Evolutionary conservation across 2,113 vertebrate genomes (phyloP), one percentile per base, ranked within the genome.

Genomic region (Entomyzon cyanotis): DNA sequence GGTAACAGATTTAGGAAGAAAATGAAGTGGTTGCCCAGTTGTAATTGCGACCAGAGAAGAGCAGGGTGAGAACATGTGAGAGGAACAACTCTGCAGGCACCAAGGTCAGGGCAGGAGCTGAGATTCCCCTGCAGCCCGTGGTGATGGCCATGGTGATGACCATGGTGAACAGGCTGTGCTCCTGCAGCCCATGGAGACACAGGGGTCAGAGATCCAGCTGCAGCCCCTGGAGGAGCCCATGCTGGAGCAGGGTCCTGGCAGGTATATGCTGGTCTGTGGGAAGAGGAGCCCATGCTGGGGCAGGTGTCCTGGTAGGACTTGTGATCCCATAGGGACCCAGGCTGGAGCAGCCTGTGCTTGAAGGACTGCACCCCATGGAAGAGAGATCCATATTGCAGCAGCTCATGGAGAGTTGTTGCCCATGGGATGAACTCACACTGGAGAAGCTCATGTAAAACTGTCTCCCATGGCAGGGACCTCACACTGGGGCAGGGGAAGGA

Each of bases 301-400:
- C 37, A 37, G 37, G 37, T 37, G 37, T 37, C 37, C 37, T 37
- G 37, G 8, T 37, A 37, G 37, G 37, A 37, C 37, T 37, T 37
- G 37, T 37, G 37, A 37, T 10, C 37, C 37, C 37, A 37, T 37
- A 10, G 37, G 68, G 16, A 17, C 42, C 42, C 42, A 44, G 14
- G 24, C 23, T 74, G 55, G 33, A 8, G n/a, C 39, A 63, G 68
- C 58, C 33, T 53, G 27, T 63, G 27, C 68, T 37, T 73, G 50
- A 37, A 16, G 77, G 39, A 27, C 14, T 37, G 33, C 39, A 11
- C 17, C 7, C 33, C 4, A 1, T 15, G 58, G 30, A 60, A 31
- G 27, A 9, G 81, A 39, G 68, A 37, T 7, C 18, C 39, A 46
- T 0, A 0, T 3, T 41, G 50, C 23, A 56, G 3, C 4, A 84